Base-by-base conservation (phyloP, 2,888 invertebrate genomes). In the Drosophila flavopinicola region DNA sequence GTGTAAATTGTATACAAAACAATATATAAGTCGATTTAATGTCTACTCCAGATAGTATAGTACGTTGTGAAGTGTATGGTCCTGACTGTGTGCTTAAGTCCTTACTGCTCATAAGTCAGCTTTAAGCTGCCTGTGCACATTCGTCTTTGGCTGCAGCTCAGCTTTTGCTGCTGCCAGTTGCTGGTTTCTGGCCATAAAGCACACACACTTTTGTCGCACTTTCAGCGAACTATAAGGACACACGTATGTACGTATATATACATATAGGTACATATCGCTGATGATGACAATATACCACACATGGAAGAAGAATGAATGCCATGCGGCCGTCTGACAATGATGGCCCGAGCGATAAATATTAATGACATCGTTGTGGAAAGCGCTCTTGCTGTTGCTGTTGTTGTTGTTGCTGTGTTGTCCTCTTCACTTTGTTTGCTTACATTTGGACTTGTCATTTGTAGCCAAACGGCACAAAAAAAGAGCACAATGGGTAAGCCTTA, bases 341-440 rank as follows among this genome's bases (percentile, higher is more conserved):
- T 66, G 66, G 54, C 56, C 27, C 37, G 17, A 29, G 37, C 71
- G 67, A 82, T 85, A 80, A 85, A 82, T 84, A 80, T 78, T 85
- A 82, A 80, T 82, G 78, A 61, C 66, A 57, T 56, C 54, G 59
- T 66, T 51, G 53, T 29, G 42, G 33, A 48, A 48, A 49, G 45
- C 51, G 15, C 30, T 47, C 20, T n/a, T 20, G 6, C 2, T 32
- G 37, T n/a, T 47, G 25, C 10, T 20, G 6, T 1, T 32, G 37
- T n/a, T n/a, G n/a, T n/a, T 47, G 25, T n/a, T 20, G 6, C 2
- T 32, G 37, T n/a, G 37, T 44, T 33, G 52, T 44, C 52, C 66
- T 54, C 48, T 52, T 53, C 68, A 45, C 49, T 41, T 38, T 74
- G 59, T 61, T 82, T 74, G 59, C 59, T 82, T 66, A 69, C 68